A percentile compares a stretch with the other conserved stretches of the same genome.
Conservation (phyloP, 2,797 vertebrate species). For the Dermochelys coriacea region DNA sequence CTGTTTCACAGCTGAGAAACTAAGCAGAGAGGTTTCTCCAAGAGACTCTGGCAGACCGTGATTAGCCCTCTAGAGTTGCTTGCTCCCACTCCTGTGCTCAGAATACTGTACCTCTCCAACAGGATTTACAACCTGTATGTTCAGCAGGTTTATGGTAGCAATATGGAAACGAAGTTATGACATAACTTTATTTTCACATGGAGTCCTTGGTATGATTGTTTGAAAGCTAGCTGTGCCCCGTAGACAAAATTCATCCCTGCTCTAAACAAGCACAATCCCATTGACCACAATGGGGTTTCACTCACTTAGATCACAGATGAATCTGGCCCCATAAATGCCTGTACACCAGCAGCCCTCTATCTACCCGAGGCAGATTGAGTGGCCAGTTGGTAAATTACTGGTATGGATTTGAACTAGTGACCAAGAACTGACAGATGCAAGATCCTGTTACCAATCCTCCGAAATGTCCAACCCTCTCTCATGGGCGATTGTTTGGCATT, state of each 20-base stretch:
- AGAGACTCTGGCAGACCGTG: neutral
- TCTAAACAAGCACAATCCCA: neutral
- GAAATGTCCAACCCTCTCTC: neutral
- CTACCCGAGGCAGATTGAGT: neutral
- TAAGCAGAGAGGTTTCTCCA: neutral
- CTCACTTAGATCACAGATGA: neutral
- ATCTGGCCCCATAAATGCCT: constrained; percentile 1
- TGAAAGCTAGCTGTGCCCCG: neutral
- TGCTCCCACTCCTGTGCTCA: neutral
- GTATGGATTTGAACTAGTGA: neutral
- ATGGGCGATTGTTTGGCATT: neutral
- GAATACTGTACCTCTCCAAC: neutral
- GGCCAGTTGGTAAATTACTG: neutral
- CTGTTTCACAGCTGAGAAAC: neutral
- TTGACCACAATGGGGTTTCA: neutral
- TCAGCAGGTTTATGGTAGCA: neutral
- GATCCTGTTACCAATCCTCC: neutral
- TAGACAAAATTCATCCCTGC: neutral
- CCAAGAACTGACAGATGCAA: neutral
- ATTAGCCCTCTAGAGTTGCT: neutral
- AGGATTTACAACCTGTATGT: neutral
- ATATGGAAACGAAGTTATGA: neutral
- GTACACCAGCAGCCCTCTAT: neutral
- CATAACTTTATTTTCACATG: neutral
- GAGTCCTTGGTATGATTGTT: neutral